A percentile compares a stretch with the other conserved stretches of the same genome.
These are phyloP conservation scores for Chiloscyllium plagiosum DNA, from an alignment of 2,113 vertebrate species.

Conservation along the genomic window DNA sequence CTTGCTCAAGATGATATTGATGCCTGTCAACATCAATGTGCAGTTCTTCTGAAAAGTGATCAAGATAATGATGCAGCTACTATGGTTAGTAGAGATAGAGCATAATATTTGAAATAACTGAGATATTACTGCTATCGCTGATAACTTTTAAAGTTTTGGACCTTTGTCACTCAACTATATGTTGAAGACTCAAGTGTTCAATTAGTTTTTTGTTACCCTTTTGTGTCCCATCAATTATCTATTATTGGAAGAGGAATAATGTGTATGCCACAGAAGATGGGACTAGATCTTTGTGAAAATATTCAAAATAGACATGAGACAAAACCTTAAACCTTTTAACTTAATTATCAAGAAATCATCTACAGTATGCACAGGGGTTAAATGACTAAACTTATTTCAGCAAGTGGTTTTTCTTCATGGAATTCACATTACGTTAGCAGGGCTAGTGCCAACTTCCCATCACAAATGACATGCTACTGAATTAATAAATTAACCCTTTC, in stretches of 20 bases:
- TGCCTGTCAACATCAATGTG: slow-evolving; percentile 80
- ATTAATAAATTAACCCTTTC: neutral
- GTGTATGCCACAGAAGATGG: neutral
- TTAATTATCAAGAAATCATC: neutral
- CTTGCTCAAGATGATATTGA: slow-evolving; percentile 77
- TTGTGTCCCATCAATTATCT: neutral
- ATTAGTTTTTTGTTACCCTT: neutral
- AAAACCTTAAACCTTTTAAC: neutral
- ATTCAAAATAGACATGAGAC: neutral
- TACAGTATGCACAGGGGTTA: neutral
- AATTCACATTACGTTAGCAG: neutral
- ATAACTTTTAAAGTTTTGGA: neutral
- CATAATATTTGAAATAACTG: neutral
- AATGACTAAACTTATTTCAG: neutral
- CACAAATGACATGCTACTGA: neutral
- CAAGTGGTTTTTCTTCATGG: neutral
- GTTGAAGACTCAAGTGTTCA: neutral
- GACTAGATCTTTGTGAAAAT: neutral
- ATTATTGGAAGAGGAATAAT: neutral
- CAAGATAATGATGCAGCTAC: slow-evolving; percentile 82
- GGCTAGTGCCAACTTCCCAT: neutral
- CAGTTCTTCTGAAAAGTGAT: slow-evolving; percentile 76
- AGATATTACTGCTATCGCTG: slow-evolving; percentile 24
- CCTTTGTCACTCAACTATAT: neutral
- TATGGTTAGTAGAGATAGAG: slow-evolving; percentile 58